A percentile compares a stretch with the other conserved stretches of the same genome.
These are phyloP conservation scores for Chrysemys picta DNA, from an alignment of 2,113 vertebrate genomes.

Conservation along the genomic window DNA sequence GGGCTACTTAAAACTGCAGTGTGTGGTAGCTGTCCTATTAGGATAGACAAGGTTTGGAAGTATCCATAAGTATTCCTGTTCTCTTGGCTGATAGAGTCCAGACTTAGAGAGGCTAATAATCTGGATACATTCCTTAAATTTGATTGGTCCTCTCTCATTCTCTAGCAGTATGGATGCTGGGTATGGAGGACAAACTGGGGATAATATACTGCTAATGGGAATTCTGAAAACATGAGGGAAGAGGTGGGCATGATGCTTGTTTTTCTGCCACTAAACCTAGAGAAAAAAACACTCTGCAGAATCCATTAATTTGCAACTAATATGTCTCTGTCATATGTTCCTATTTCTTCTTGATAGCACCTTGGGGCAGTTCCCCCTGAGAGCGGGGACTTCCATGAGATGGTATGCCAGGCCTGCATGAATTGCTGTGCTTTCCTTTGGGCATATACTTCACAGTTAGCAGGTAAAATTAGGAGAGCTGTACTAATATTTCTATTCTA, in stretches of 20 bases:
- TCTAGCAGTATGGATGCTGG: not conserved
- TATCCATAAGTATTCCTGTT: not conserved
- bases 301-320: not conserved
- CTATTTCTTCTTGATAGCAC: slow-evolving; percentile 81
- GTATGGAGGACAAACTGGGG: not conserved
- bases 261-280: not conserved
- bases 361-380: slow-evolving; percentile 86
- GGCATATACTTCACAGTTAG: slow-evolving; percentile 86
- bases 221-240: not conserved
- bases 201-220: not conserved
- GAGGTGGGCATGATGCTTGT: not conserved
- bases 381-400: slow-evolving; percentile 91
- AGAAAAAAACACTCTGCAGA: not conserved
- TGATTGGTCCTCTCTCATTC: not conserved
- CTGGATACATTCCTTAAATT: not conserved
- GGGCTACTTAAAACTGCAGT: not conserved
- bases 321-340: not conserved
- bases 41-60: not conserved
- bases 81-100: not conserved
- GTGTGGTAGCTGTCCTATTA: not conserved
- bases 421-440: slow-evolving; percentile 89
- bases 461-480: slow-evolving; percentile 79
- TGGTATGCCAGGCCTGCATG: slow-evolving; percentile 95
- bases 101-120: not conserved
- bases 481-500: not conserved